Evolutionary conservation across 2,113 vertebrate species (phyloP).

Genomic region (Apaloderma vittatum): DNA sequence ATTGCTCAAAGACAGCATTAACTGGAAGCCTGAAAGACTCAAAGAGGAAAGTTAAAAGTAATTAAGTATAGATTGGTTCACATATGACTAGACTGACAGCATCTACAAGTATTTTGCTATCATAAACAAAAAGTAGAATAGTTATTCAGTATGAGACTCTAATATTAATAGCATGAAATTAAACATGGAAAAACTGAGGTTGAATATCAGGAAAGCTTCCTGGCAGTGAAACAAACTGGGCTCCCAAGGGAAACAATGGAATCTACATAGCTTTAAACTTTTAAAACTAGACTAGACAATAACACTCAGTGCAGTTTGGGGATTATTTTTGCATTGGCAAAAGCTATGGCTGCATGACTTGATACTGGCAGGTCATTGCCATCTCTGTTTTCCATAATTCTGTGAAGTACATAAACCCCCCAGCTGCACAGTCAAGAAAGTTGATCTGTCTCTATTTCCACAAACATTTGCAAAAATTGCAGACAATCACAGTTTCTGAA

Average conservation of each 20-base stretch:
- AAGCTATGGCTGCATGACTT: not conserved
- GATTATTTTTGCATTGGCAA: constrained; percentile 49
- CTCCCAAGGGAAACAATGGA: constrained; percentile 65
- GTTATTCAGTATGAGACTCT: not conserved
- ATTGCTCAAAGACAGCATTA: not conserved
- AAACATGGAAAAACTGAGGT: constrained; percentile 73
- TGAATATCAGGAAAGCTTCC: constrained; percentile 62
- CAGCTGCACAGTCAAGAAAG: not conserved
- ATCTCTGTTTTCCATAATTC: not conserved
- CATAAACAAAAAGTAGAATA: constrained; percentile 19
- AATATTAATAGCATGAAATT: constrained; percentile 68
- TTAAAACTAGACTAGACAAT: constrained; percentile 71
- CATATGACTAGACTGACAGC: not conserved
- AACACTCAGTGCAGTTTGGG: constrained; percentile 30
- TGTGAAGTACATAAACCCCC: not conserved
- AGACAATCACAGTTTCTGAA: not conserved
- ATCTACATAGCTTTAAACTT: constrained; percentile 52
- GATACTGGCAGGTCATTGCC: not conserved
- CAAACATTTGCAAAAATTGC: not conserved
- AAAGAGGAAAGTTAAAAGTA: constrained; percentile 9
- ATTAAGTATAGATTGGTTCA: not conserved
- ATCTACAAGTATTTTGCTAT: constrained; percentile 31
- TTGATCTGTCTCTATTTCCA: not conserved
- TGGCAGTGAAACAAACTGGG: constrained; percentile 58
- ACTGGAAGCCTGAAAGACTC: not conserved